Evolutionary conservation across 2,113 vertebrate genomes (phyloP).

Genomic region (Neolamprologus caudopunctatus): DNA sequence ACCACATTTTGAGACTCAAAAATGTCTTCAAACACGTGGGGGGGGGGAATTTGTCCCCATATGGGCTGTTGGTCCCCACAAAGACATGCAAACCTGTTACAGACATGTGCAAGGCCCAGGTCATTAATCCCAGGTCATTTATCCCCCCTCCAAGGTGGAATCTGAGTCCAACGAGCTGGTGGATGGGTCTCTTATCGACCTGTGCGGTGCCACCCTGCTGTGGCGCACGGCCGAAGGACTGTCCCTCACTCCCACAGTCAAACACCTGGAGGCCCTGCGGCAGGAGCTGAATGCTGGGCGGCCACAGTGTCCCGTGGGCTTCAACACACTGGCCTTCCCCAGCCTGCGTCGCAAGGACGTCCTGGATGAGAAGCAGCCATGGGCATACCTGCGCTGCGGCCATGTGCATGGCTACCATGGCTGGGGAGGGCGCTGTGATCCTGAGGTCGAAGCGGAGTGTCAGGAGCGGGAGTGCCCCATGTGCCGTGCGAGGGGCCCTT

Average conservation of each 20-base stretch:
- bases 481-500: constrained; percentile 85
- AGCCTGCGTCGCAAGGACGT: constrained; percentile 85
- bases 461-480: constrained; percentile 90
- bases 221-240: constrained; percentile 92
- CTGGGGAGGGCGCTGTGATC: constrained; percentile 74
- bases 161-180: constrained; percentile 86
- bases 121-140: not conserved
- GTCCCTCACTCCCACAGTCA: constrained; percentile 80
- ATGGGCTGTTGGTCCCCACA: not conserved
- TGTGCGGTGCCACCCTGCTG: constrained; percentile 88
- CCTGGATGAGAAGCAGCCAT: constrained; percentile 85
- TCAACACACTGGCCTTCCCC: constrained; percentile 91
- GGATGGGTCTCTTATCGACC: constrained; percentile 90
- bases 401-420: constrained; percentile 91
- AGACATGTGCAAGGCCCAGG: not conserved
- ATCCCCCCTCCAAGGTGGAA: constrained; percentile 65
- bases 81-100: not conserved
- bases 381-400: constrained; percentile 91
- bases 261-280: constrained; percentile 87
- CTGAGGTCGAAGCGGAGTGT: constrained; percentile 55
- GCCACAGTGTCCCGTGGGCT: constrained; percentile 92
- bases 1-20: not conserved
- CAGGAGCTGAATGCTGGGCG: constrained; percentile 90
- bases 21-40: not conserved
- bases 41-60: fast-evolving